Base-by-base conservation (phyloP, 2,113 vertebrate species). In the Oncorhynchus masou region DNA sequence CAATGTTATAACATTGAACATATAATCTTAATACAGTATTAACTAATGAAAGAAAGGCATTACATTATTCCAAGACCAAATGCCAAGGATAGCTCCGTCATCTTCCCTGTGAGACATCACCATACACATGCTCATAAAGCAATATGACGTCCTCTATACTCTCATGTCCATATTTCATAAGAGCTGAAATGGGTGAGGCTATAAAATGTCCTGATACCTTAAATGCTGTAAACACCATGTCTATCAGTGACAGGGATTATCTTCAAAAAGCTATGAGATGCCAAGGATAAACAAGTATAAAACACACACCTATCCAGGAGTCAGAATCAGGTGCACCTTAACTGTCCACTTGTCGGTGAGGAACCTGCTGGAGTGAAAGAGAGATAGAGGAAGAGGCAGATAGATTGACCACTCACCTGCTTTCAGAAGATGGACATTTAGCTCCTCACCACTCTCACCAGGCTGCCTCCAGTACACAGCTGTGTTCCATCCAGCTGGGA, bases 361-460 rank as follows among this genome's bases (percentile, higher is more conserved):
- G 19, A 29, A 64, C 70, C 24, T 64, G 12, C 59, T 48, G 15
- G 29, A 15, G 4, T 16, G 24, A 60, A 16, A 25, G 29, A 69
- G 8, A 60, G 39, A n/a, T 7, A 57, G 34, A 15, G 70, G 7
- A 27, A 34, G 9, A 71, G 12, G 66, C 68, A 25, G 70, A 45
- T 16, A 57, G 67, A 48, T 24, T 49, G 75, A 76, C 54, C 16
- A 84, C 92, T 92, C 77, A 93, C 93, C 92, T 94, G 91, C 80
- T 87, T 85, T 91, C 85, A 91, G 84, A 82, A 87, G 86, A 91
- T 74, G 83, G 83, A 87, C 91, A 88, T 91, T 83, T 78, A 91
- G 89, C 88, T 84, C 90, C 85, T 86, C 83, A 86, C 81, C 83
- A 79, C 85, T 91, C 84, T 82, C 91, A 90, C 88, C 90, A 88